phyloP scores from a whole-genome alignment of 2,797 vertebrate genomes.

The Gymnothorax javanicus region DNA sequence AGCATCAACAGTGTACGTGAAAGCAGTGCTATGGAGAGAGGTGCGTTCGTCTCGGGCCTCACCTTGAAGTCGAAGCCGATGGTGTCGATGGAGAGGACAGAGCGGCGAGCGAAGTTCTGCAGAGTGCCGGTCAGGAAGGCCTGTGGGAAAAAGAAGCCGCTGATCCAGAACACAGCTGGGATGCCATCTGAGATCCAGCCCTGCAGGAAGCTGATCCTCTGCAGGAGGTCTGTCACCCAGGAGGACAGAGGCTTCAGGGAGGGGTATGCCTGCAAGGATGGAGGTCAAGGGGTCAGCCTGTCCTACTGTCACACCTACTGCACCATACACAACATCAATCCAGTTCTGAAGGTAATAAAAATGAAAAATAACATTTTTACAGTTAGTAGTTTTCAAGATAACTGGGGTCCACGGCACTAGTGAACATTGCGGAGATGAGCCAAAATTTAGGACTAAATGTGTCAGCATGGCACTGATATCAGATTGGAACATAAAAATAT shows the following conservation, averaged over 20 bases:
- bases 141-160: conserved; percentile 90
- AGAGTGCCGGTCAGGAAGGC: conserved; percentile 89
- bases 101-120: conserved; percentile 85
- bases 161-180: conserved; percentile 89
- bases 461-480: not conserved
- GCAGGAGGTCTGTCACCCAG: conserved; percentile 84
- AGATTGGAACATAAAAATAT: not conserved
- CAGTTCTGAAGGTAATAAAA: not conserved
- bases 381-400: not conserved
- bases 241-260: conserved; percentile 88
- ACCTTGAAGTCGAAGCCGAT: conserved; percentile 87
- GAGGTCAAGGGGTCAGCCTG: not conserved
- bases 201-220: conserved; percentile 79
- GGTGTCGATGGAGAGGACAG: conserved; percentile 79
- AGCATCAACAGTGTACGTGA: not conserved
- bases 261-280: conserved; percentile 76
- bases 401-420: not conserved
- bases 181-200: conserved; percentile 79
- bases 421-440: not conserved
- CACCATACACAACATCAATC: not conserved
- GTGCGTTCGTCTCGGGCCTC: conserved; percentile 35
- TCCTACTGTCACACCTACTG: not conserved
- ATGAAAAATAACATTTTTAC: not conserved
- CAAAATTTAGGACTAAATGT: not conserved
- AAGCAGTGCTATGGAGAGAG: not conserved